Percentiles rank a stretch among this genome's conserved stretches.
These are phyloP conservation scores for Nasonia oneida DNA, from an alignment of 2,888 invertebrate species.

Conservation along the genomic window DNA sequence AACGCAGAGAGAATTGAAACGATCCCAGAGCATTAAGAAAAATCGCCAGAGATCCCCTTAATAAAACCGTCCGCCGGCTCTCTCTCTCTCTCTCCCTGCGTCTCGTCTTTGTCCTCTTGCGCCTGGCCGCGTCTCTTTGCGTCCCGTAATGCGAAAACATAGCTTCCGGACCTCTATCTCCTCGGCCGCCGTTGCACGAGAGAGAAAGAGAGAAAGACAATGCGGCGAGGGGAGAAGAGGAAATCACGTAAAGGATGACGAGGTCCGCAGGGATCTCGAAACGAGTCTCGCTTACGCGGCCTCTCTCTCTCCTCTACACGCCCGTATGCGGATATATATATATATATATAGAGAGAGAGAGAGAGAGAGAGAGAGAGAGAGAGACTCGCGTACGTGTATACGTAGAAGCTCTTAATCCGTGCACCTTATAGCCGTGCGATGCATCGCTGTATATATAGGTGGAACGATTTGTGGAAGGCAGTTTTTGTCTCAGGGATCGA, in stretches of 20 bases:
- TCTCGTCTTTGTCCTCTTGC: not conserved
- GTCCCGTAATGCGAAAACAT: slow-evolving; percentile 65
- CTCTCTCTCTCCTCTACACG: not conserved
- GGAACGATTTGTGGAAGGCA: slow-evolving; percentile 28
- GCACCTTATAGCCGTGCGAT: slow-evolving; percentile 28
- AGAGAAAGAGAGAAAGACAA: not conserved
- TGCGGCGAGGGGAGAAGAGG: slow-evolving; percentile 4
- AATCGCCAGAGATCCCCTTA: not conserved
- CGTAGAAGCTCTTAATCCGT: slow-evolving; percentile 53
- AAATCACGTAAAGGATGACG: slow-evolving; percentile 60
- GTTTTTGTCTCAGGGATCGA: not conserved
- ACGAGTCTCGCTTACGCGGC: slow-evolving; percentile 6
- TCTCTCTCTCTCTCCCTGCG: not conserved
- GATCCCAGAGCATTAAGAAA: slow-evolving; percentile 16
- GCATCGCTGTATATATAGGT: slow-evolving; percentile 16
- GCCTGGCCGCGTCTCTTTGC: slow-evolving; percentile 14
- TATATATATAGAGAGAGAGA: slow-evolving; percentile 11
- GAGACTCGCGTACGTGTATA: not conserved
- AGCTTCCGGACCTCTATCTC: slow-evolving; percentile 55
- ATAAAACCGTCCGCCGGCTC: not conserved
- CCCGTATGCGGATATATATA: slow-evolving; percentile 13
- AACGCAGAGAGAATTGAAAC: slow-evolving; percentile 3
- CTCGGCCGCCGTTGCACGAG: not conserved
- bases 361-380: not conserved
- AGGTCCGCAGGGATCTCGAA: slow-evolving; percentile 51